A percentile compares a stretch with the other conserved stretches of the same genome.
Evolutionary conservation across 2,888 invertebrate species (phyloP).

Genomic region (Hartigia nigra): DNA sequence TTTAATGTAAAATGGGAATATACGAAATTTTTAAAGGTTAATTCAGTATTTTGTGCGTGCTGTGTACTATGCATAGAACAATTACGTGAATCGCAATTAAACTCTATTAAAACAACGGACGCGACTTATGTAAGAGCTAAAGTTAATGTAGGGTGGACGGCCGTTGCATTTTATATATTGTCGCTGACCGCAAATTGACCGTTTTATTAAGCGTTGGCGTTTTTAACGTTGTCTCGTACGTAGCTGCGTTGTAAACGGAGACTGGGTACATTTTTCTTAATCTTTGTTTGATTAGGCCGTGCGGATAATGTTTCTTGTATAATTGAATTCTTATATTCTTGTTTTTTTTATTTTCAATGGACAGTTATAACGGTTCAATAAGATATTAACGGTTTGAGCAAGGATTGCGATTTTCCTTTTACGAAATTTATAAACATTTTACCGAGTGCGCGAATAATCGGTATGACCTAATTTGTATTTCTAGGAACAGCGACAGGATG

Average conservation of each 20-base stretch:
- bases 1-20: background rate
- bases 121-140: conserved; percentile 45
- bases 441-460: background rate
- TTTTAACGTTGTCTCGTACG: background rate
- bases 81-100: conserved; percentile 39
- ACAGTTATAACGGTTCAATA: background rate
- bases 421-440: background rate
- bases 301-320: background rate
- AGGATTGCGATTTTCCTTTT: background rate
- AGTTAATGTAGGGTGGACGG: conserved; percentile 37
- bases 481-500: conserved; percentile 7
- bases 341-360: no score
- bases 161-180: conserved; percentile 27
- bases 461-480: background rate
- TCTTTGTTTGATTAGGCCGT: background rate
- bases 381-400: background rate
- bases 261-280: conserved; percentile 39
- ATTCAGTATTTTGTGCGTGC: background rate
- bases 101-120: conserved; percentile 43
- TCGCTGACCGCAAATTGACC: conserved; percentile 17
- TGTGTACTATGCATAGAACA: background rate
- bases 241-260: conserved; percentile 46
- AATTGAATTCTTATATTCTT: no score
- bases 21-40: background rate
- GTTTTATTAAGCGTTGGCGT: conserved; percentile 32